Evolutionary conservation across 2,888 invertebrate genomes (phyloP).

Genomic region (Protonemura montana): DNA sequence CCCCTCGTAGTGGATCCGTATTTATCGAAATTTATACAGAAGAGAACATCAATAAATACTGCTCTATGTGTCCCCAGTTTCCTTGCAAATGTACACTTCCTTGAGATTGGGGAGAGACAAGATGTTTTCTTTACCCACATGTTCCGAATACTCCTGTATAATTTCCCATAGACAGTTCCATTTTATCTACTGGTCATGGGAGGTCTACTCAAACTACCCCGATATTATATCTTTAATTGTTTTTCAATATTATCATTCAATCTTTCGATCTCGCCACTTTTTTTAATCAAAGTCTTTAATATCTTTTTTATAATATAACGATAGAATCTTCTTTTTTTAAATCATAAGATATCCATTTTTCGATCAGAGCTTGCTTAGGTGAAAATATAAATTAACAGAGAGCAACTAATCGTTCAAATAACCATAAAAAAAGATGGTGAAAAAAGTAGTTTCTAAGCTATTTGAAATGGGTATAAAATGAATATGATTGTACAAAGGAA

Average conservation of each 20-base stretch:
- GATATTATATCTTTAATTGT: too few relatives aligned
- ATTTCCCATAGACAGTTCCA: not conserved
- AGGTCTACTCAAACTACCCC: not conserved
- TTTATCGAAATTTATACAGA: not conserved
- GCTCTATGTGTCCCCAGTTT: not conserved
- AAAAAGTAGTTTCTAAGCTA: not conserved
- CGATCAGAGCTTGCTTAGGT: not conserved
- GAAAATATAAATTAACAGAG: slow-evolving; percentile 5
- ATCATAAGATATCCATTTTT: not conserved
- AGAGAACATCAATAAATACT: not conserved
- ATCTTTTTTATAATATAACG: not conserved
- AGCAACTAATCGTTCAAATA: not conserved
- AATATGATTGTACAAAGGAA: slow-evolving; percentile 2
- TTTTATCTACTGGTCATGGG: not conserved
- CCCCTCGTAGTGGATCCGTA: not conserved
- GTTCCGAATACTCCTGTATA: not conserved
- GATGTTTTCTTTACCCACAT: not conserved
- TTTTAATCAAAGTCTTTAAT: not conserved
- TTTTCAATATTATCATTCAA: too few relatives aligned
- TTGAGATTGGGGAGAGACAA: not conserved
- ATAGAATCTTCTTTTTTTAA: not conserved
- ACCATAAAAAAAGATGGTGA: not conserved
- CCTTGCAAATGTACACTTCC: not conserved
- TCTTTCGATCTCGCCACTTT: not conserved
- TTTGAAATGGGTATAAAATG: slow-evolving; percentile 1